Evolutionary conservation across 1,140 invertebrate species (phyloP), one percentile per base, ranked within the genome.

Genomic region (Phenacoccus solenopsis): DNA sequence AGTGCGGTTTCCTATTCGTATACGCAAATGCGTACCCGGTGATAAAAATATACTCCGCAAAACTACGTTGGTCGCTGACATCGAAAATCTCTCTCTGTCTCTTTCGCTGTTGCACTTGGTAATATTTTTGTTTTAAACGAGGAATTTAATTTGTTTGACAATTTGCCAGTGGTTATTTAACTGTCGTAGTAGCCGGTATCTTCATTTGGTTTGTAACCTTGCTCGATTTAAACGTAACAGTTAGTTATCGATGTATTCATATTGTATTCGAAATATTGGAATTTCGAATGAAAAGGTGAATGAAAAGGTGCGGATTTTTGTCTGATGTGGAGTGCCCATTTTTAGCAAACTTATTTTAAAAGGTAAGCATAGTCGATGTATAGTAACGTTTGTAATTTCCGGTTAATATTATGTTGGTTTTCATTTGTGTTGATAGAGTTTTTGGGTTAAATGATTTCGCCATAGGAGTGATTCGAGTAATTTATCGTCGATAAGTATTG

Each of bases 101-200:
- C n/a, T 38, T 38, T 38, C 32, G n/a, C n/a, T 64, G 20, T 64
- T 64, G 59, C 25, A 64, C 59, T 25, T 64, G 7, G 25, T 64
- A 64, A 64, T 64, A 24, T 64, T 59, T 16, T 64, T 25, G 22
- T 64, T 64, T 64, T 27, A 27, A 24, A 24, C 59, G 59, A 64
- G 25, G 59, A 64, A 64, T 64, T 64, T 64, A 22, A 64, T 64
- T 64, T 10, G 59, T 64, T 64, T 64, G 59, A 64, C 59, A 64
- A 64, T 25, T 64, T 64, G 59, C 59, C 59, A 64, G 59, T 64
- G 59, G 59, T 64, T 64, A 25, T 22, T 64, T 27, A 22, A 64
- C 59, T 27, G 25, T 20, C 25, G 59, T 22, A 10, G 59, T 64
- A 64, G 25, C 25, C 38, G 38, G 38, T 49, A 49, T 49, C 38